Conservation (phyloP, 2,888 invertebrate genomes). For the Trypoxylon attenuatum region DNA sequence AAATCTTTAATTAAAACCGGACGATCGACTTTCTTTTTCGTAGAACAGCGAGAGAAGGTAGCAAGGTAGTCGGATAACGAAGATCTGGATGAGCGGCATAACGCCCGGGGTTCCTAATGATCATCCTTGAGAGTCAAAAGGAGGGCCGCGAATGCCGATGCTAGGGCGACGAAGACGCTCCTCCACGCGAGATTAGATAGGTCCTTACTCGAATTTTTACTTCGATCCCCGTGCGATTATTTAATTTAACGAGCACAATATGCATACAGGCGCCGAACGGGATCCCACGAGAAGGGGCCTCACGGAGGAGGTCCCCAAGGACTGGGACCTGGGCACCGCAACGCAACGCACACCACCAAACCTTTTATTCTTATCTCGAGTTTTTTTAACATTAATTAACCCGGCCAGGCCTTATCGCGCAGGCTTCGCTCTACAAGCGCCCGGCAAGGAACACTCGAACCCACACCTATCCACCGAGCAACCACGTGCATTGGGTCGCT, state of each 20-base stretch:
- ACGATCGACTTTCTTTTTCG: slow-evolving; percentile 26
- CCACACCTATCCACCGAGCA: too few species aligned
- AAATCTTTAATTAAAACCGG: slow-evolving; percentile 42
- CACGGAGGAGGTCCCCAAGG: slow-evolving; percentile 43
- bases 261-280: slow-evolving; percentile 33
- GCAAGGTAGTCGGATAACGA: slow-evolving; percentile 24
- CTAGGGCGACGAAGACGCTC: slow-evolving; percentile 9
- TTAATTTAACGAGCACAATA: slow-evolving; percentile 56
- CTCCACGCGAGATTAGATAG: slow-evolving; percentile 48
- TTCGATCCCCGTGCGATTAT: slow-evolving; percentile 52
- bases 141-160: slow-evolving; percentile 6
- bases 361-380: slow-evolving; percentile 36
- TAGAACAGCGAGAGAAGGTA: not conserved
- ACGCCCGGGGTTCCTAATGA: slow-evolving; percentile 34
- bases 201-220: slow-evolving; percentile 51
- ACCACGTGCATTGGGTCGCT: too few species aligned
- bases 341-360: slow-evolving; percentile 33
- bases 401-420: slow-evolving; percentile 62
- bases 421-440: slow-evolving; percentile 49
- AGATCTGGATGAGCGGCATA: slow-evolving; percentile 4
- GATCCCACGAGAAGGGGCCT: not conserved
- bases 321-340: slow-evolving; percentile 29
- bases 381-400: slow-evolving; percentile 70
- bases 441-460: slow-evolving; percentile 39
- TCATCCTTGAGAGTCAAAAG: slow-evolving; percentile 18